These are phyloP conservation scores for Liasis olivaceus DNA, from an alignment of 2,797 vertebrate species.

Conservation along the genomic window DNA sequence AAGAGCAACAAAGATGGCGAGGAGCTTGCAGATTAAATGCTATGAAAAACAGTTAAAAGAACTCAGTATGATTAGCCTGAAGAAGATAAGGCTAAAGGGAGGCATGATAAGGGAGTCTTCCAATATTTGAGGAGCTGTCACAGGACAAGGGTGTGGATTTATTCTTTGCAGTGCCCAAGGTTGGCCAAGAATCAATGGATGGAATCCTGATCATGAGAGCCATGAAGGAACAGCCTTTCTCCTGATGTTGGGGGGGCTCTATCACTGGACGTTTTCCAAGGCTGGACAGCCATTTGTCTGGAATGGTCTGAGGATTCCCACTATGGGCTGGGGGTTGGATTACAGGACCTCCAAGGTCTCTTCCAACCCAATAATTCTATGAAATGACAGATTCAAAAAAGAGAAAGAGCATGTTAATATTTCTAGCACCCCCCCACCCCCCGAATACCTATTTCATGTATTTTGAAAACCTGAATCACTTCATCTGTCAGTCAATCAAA, in stretches of 20 bases:
- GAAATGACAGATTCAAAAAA: not conserved
- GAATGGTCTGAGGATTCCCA: not conserved
- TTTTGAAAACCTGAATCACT: conserved; percentile 28
- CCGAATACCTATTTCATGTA: not conserved
- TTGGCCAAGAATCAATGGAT: not conserved
- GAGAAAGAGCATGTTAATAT: not conserved
- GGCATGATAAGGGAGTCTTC: not conserved
- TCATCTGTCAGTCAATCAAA: conserved; percentile 41
- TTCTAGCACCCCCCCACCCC: not conserved
- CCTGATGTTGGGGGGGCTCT: not conserved
- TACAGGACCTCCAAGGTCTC: not conserved
- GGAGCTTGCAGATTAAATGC: not conserved
- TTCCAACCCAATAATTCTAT: not conserved
- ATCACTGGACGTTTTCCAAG: not conserved
- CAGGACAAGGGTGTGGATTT: not conserved
- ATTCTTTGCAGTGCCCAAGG: not conserved
- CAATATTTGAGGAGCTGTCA: not conserved
- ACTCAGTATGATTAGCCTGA: not conserved
- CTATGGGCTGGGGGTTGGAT: not conserved
- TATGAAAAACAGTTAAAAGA: not conserved
- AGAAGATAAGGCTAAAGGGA: not conserved
- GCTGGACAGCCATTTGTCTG: not conserved
- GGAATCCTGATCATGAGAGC: not conserved
- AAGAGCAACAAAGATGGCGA: not conserved
- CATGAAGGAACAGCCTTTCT: not conserved